Conservation (phyloP, 2,113 vertebrate genomes). For the Regulus satrapa region DNA sequence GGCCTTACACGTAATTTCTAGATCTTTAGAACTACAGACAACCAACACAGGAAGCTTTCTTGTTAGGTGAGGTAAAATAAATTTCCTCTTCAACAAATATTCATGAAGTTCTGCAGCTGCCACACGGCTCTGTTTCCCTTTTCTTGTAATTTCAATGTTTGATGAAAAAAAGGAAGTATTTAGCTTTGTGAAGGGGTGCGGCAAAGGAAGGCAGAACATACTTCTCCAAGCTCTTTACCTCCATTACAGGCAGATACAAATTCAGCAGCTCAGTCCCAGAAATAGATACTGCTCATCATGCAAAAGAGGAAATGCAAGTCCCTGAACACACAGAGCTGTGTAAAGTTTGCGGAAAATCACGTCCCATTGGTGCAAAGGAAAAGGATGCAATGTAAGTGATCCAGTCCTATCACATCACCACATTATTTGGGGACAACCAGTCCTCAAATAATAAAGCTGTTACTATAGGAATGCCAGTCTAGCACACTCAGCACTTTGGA, state of each 20-base stretch:
- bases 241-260: background rate
- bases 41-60: constrained; percentile 66
- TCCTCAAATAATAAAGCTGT: background rate
- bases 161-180: constrained; percentile 60
- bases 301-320: background rate
- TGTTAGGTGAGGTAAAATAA: constrained; percentile 71
- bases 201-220: background rate
- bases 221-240: background rate
- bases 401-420: background rate
- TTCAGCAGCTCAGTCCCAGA: background rate
- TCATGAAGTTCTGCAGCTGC: constrained; percentile 52
- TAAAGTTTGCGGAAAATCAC: background rate
- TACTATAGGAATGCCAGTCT: rapidly evolving
- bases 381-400: background rate
- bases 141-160: constrained; percentile 58
- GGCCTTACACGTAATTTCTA: background rate
- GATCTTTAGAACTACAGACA: constrained; percentile 37
- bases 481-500: background rate
- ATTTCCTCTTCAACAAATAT: constrained; percentile 73
- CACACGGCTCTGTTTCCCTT: constrained; percentile 24
- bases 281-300: background rate
- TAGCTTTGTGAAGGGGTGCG: background rate
- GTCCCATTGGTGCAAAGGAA: background rate
- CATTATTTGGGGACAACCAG: too few relatives aligned
- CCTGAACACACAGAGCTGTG: background rate